Evolutionary conservation across 2,113 vertebrate genomes (phyloP).

Genomic region (Pelodiscus sinensis): DNA sequence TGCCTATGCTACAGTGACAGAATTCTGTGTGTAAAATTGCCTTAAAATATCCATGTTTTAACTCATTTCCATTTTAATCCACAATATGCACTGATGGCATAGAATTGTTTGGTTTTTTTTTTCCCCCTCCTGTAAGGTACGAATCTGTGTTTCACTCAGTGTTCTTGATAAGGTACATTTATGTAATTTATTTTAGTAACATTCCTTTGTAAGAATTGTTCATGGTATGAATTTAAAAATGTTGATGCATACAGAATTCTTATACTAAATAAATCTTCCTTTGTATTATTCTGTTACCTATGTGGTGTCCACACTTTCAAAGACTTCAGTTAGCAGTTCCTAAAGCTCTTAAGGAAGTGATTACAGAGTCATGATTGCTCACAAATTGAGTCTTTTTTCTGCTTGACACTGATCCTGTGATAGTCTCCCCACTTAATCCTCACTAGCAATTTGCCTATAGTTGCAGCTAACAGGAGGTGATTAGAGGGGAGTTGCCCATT

Average conservation of each 20-base stretch:
- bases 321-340: slow-evolving; percentile 49
- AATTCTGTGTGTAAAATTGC: neutral
- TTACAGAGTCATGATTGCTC: slow-evolving; percentile 80
- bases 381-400: slow-evolving; percentile 83
- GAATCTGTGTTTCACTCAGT: neutral
- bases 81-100: slow-evolving; percentile 23
- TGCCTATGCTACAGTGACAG: neutral
- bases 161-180: neutral
- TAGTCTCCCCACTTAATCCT: slow-evolving; percentile 82
- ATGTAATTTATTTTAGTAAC: neutral
- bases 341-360: slow-evolving; percentile 77
- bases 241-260: neutral
- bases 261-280: neutral
- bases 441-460: slow-evolving; percentile 83
- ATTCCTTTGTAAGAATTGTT: neutral
- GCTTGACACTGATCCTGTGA: slow-evolving; percentile 85
- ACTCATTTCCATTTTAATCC: slow-evolving; percentile 34
- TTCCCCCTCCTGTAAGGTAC: neutral
- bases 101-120: neutral
- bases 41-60: slow-evolving; percentile 33
- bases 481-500: slow-evolving; percentile 77
- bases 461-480: slow-evolving; percentile 79
- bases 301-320: slow-evolving; percentile 36
- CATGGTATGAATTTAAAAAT: neutral
- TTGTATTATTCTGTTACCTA: neutral